These are phyloP conservation scores for Drosophila acutilabella DNA, from an alignment of 2,888 invertebrate species.

Conservation along the genomic window DNA sequence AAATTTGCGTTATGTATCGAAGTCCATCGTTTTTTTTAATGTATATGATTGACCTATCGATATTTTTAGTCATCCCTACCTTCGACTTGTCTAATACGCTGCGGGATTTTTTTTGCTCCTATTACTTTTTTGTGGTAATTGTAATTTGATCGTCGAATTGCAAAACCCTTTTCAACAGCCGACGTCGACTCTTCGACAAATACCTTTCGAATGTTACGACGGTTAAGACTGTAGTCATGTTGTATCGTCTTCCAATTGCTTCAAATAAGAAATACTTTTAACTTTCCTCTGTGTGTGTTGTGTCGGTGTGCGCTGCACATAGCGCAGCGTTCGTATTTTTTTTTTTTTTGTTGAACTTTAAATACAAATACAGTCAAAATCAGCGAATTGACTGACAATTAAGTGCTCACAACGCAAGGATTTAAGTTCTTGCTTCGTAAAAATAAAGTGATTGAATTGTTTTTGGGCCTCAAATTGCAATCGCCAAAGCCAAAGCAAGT, in stretches of 20 bases:
- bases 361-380: slow-evolving; percentile 41
- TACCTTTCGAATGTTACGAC: neutral
- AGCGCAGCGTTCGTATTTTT: slow-evolving; percentile 41
- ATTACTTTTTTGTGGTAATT: slow-evolving; percentile 57
- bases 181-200: neutral
- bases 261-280: slow-evolving; percentile 40
- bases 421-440: slow-evolving; percentile 2
- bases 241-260: slow-evolving; percentile 35
- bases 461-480: slow-evolving; percentile 26
- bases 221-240: slow-evolving; percentile 1
- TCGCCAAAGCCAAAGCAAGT: slow-evolving; percentile 20
- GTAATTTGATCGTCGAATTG: slow-evolving; percentile 53
- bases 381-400: slow-evolving; percentile 15
- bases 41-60: neutral
- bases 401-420: slow-evolving; percentile 8
- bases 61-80: slow-evolving; percentile 30
- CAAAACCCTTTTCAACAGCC: slow-evolving; percentile 14
- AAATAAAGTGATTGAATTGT: slow-evolving; percentile 5
- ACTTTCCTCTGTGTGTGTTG: slow-evolving; percentile 26
- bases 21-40: neutral
- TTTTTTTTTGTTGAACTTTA: slow-evolving; percentile 50
- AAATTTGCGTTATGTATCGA: neutral
- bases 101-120: slow-evolving; percentile 54
- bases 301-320: slow-evolving; percentile 43
- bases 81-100: slow-evolving; percentile 53